Evolutionary conservation across 2,888 invertebrate species (phyloP).

Genomic region (Prenolepis imparis): DNA sequence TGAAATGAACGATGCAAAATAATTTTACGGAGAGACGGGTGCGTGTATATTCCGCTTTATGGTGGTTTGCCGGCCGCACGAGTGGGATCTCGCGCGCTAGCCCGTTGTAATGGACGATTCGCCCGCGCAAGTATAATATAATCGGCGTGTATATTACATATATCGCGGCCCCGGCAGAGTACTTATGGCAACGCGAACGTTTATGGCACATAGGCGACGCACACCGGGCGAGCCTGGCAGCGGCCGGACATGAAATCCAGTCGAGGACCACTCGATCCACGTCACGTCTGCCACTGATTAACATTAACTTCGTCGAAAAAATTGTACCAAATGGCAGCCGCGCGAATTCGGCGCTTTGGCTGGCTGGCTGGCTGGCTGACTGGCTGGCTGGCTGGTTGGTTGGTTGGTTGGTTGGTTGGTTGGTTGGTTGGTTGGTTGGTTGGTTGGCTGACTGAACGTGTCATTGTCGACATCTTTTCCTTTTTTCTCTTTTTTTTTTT

Average conservation of each 20-base stretch:
- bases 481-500: neutral
- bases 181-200: conserved; percentile 70
- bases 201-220: conserved; percentile 60
- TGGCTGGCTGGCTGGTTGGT: no score
- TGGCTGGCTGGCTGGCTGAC: conserved; percentile 4
- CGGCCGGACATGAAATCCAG: conserved; percentile 81
- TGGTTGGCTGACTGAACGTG: conserved; percentile 2
- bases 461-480: conserved; percentile 25
- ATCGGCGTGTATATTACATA: conserved; percentile 53
- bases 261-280: conserved; percentile 81
- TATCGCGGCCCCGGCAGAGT: conserved; percentile 64
- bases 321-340: conserved; percentile 79
- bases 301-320: conserved; percentile 84
- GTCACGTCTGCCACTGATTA: conserved; percentile 84
- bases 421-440: conserved; percentile 6
- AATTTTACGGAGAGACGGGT: conserved; percentile 51
- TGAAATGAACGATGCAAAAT: conserved; percentile 73
- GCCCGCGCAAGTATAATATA: conserved; percentile 50
- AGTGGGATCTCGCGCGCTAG: conserved; percentile 68
- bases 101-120: conserved; percentile 72
- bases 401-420: no score
- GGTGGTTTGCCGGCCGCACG: conserved; percentile 55
- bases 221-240: conserved; percentile 77
- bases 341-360: conserved; percentile 33
- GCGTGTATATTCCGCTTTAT: neutral